Conservation (phyloP, 2,888 invertebrate species). For the Stenodera caucasica region DNA sequence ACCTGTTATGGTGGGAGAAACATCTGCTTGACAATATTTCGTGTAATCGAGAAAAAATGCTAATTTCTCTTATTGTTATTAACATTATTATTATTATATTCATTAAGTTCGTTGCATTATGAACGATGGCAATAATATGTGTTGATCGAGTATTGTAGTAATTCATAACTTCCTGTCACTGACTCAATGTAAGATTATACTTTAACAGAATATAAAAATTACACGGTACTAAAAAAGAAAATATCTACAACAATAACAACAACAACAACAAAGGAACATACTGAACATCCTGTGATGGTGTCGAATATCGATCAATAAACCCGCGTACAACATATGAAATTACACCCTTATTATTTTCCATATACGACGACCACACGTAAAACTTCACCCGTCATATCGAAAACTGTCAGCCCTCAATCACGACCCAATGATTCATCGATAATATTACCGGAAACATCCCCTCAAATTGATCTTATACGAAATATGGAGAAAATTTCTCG, state of each 20-base stretch:
- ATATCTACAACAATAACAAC: slow-evolving; percentile 16
- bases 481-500: no score
- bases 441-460: background rate
- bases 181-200: slow-evolving; percentile 43
- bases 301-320: slow-evolving; percentile 55
- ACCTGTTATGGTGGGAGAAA: slow-evolving; percentile 1
- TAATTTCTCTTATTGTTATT: background rate
- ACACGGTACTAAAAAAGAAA: slow-evolving; percentile 7
- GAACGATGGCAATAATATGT: slow-evolving; percentile 6
- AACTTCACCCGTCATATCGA: background rate
- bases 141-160: slow-evolving; percentile 29
- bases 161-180: slow-evolving; percentile 45
- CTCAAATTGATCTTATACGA: no score
- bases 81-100: slow-evolving; percentile 8
- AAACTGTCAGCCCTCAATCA: background rate
- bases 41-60: background rate
- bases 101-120: background rate
- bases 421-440: background rate
- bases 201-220: slow-evolving; percentile 41
- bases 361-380: background rate
- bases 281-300: slow-evolving; percentile 46
- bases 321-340: slow-evolving; percentile 30
- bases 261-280: slow-evolving; percentile 33
- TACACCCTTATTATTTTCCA: slow-evolving; percentile 24
- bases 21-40: background rate